Base-by-base conservation (phyloP, 2,888 invertebrate genomes). In the Aquatica leii region DNA sequence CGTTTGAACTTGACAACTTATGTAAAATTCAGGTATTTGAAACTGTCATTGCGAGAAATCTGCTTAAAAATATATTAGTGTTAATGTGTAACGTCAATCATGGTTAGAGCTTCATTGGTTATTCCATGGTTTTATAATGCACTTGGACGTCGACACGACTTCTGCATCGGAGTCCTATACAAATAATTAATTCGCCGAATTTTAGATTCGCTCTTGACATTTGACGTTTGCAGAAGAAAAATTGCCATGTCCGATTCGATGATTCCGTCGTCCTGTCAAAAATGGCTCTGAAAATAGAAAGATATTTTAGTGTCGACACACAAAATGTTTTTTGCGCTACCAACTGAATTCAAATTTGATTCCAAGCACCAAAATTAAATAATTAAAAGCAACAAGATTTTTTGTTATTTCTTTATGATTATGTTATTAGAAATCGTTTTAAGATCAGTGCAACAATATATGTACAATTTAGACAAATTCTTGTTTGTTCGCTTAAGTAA, bases 21-120 rank as follows among this genome's bases (percentile, higher is more conserved):
- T 69, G 69, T 64, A 69, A 69, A 69, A 69, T 69, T 67, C 63
- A 69, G 54, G n/a, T n/a, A n/a, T n/a, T n/a, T n/a, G n/a, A 61
- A 66, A 57, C 65, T 68, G 69, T 70, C 71, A 70, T 53, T 66
- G 60, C 51, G 56, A 59, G 48, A 46, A 37, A 51, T 54, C 64
- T 68, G 64, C 52, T 72, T 70, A 73, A 73, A 71, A 71, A 73
- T 73, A 71, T 66, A 73, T 71, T 55, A 66, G 59, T 57, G 62
- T 62, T 71, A 73, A 73, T 71, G 71, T 68, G 62, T 21, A 51
- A 51, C 62, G 71, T 66, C 73, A 67, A 62, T 71, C 69, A 68
- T 66, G 59, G 63, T 71, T 69, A 69, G 64, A 52, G 52, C 62
- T 60, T 64, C 66, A 64, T 66, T 60, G 63, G 48, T 34, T 65